phyloP scores from a whole-genome alignment of 2,888 invertebrate genomes.

The Netelia fuscicornis region DNA sequence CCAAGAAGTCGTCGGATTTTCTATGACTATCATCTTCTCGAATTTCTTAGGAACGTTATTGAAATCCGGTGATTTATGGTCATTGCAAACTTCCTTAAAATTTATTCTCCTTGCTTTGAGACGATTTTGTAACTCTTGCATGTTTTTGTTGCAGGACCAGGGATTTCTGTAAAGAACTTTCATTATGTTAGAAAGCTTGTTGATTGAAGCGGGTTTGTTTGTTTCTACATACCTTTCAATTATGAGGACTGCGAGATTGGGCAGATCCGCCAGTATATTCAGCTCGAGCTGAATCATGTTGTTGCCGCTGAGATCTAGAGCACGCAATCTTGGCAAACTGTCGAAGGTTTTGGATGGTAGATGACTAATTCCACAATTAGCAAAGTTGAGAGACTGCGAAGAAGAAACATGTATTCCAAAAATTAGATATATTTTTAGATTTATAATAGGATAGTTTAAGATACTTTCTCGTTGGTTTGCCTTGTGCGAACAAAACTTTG shows the following conservation, averaged over 20 bases:
- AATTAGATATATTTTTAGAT: neutral
- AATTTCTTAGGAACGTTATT: slow-evolving; percentile 49
- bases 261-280: slow-evolving; percentile 68
- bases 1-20: neutral
- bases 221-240: slow-evolving; percentile 74
- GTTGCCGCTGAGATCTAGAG: slow-evolving; percentile 80
- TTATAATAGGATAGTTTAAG: too few species aligned
- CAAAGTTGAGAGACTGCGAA: slow-evolving; percentile 77
- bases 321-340: slow-evolving; percentile 75
- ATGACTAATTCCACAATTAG: slow-evolving; percentile 78
- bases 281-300: slow-evolving; percentile 76
- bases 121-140: slow-evolving; percentile 73
- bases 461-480: too few species aligned
- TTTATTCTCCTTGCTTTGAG: slow-evolving; percentile 68
- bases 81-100: slow-evolving; percentile 70
- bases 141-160: slow-evolving; percentile 78
- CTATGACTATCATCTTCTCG: slow-evolving; percentile 61
- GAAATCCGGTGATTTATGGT: slow-evolving; percentile 13
- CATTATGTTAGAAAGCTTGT: neutral
- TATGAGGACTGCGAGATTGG: slow-evolving; percentile 72
- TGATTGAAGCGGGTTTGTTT: neutral
- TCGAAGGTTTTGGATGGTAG: slow-evolving; percentile 76
- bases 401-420: slow-evolving; percentile 14
- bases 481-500: too few species aligned
- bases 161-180: slow-evolving; percentile 75